Evolutionary conservation across 37 sponge, comb jelly and placozoan species (phyloP).

Genomic region (Cladorhizidae sp.): DNA sequence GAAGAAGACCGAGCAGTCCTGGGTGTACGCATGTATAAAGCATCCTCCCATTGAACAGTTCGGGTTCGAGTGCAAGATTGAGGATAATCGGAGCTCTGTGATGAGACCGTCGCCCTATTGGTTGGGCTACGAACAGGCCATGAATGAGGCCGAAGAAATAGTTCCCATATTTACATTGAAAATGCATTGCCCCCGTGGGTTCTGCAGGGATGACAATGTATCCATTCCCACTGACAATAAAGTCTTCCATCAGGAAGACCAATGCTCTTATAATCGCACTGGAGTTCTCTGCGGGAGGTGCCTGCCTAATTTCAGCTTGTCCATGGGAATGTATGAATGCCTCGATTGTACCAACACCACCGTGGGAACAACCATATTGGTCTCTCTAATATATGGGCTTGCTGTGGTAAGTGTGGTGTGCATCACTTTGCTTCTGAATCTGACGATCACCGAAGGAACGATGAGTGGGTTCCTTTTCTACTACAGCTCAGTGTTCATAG

Average conservation of each 20-base stretch:
- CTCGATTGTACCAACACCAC: neutral
- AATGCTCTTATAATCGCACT: neutral
- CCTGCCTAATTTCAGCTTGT: neutral
- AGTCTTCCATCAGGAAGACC: neutral
- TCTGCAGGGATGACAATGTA: neutral
- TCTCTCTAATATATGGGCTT: neutral
- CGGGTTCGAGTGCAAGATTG: neutral
- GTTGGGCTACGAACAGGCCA: neutral
- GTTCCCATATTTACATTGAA: neutral
- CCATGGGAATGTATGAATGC: neutral
- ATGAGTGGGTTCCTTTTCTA: constrained; percentile 16
- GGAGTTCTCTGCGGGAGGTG: constrained; percentile 14
- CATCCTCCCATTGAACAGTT: neutral
- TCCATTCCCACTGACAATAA: too few species aligned
- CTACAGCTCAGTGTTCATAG: neutral
- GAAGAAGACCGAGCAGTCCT: neutral
- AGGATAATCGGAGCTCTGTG: neutral
- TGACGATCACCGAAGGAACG: constrained; percentile 19
- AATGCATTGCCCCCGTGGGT: constrained; percentile 6
- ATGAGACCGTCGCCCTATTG: neutral
- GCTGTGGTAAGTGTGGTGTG: neutral
- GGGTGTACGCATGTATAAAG: neutral
- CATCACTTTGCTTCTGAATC: neutral
- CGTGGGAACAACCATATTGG: neutral
- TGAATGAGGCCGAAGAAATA: too few species aligned